Conservation (phyloP, 2,113 vertebrate genomes). For the Phyllopteryx taeniolatus region DNA sequence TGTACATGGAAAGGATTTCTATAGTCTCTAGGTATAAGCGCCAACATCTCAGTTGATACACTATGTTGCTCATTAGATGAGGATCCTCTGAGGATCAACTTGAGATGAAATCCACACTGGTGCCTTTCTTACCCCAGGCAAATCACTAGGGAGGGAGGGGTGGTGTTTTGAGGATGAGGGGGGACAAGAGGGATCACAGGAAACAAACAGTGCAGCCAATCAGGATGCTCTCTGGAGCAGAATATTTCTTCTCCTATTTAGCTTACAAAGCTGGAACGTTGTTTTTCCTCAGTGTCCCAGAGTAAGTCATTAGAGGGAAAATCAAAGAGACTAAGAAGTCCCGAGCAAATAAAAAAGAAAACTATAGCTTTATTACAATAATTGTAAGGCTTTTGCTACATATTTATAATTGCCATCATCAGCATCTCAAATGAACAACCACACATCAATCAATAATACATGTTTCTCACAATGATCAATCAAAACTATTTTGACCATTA, state of each 20-base stretch:
- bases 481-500: slow-evolving; percentile 41
- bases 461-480: slow-evolving; percentile 48
- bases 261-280: slow-evolving; percentile 27
- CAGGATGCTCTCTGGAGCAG: slow-evolving; percentile 35
- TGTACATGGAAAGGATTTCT: slow-evolving; percentile 14
- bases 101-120: slow-evolving; percentile 43
- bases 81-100: slow-evolving; percentile 40
- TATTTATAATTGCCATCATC: slow-evolving; percentile 12
- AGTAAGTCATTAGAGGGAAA: slow-evolving; percentile 39
- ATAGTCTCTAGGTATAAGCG: slow-evolving; percentile 52
- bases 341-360: slow-evolving; percentile 21
- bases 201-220: slow-evolving; percentile 58
- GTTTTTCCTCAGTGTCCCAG: slow-evolving; percentile 35
- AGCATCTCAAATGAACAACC: slow-evolving; percentile 32
- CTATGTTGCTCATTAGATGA: slow-evolving; percentile 57
- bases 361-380: not conserved
- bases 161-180: not conserved
- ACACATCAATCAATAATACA: slow-evolving; percentile 24
- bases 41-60: slow-evolving; percentile 45
- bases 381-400: slow-evolving; percentile 2
- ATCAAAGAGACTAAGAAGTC: slow-evolving; percentile 38
- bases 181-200: slow-evolving; percentile 44
- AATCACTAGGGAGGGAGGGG: slow-evolving; percentile 41
- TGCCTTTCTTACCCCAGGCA: slow-evolving; percentile 46
- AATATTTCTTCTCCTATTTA: slow-evolving; percentile 27